These are phyloP conservation scores for Loxodonta africana DNA, from an alignment of 2,113 vertebrate species.

Conservation along the genomic window DNA sequence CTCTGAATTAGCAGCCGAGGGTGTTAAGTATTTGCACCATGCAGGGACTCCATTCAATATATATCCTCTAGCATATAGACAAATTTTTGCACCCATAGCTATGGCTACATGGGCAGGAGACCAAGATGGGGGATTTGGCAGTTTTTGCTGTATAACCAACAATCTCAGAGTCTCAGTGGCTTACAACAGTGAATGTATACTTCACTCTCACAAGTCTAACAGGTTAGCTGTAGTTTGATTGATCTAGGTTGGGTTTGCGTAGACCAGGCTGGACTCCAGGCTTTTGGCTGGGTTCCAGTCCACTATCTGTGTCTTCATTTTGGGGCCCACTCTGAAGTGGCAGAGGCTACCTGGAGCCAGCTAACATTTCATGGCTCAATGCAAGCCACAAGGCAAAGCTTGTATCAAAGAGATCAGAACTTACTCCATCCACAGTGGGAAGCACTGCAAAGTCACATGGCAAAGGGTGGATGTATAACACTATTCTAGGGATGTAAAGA, in stretches of 20 bases:
- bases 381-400: background rate
- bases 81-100: background rate
- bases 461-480: background rate
- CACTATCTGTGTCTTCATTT: background rate
- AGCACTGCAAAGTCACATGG: background rate
- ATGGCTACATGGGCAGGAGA: background rate
- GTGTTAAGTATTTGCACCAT: background rate
- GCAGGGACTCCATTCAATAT: background rate
- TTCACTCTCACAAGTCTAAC: background rate
- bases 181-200: background rate
- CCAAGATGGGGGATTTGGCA: background rate
- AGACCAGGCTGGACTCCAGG: background rate
- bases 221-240: background rate
- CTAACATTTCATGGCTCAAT: background rate
- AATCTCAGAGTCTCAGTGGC: background rate
- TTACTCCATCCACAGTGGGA: background rate
- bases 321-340: background rate
- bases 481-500: background rate
- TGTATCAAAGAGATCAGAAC: background rate
- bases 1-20: background rate
- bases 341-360: background rate
- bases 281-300: background rate
- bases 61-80: background rate
- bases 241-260: background rate
- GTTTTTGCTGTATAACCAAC: background rate